Percentiles rank a stretch among this genome's conserved stretches.
These are phyloP conservation scores for Arremon aurantiirostris DNA, from an alignment of 2,797 vertebrate genomes.

Conservation along the genomic window DNA sequence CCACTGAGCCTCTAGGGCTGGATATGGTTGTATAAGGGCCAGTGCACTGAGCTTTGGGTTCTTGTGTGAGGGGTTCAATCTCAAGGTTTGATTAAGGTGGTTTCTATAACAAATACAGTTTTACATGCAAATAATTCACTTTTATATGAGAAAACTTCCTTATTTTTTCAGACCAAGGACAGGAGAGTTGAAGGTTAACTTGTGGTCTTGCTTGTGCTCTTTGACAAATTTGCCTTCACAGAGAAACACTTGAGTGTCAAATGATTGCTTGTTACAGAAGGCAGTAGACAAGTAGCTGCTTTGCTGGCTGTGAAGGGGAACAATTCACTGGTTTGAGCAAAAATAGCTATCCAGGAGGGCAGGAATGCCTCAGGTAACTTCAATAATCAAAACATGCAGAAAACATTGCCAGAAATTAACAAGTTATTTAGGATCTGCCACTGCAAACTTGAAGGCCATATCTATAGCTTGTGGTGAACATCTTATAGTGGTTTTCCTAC, in stretches of 20 bases:
- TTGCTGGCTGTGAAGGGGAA: neutral
- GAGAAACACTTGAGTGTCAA: rapidly evolving
- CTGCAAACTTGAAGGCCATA: neutral
- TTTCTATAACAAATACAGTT: neutral
- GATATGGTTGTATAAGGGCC: neutral
- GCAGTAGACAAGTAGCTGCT: neutral
- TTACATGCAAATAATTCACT: neutral
- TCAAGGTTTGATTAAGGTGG: neutral
- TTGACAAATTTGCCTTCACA: neutral
- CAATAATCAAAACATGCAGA: neutral
- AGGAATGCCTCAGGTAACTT: neutral
- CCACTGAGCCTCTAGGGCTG: neutral
- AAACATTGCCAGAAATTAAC: neutral
- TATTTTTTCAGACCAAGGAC: neutral
- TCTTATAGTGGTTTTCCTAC: neutral
- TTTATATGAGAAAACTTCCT: neutral
- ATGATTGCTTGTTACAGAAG: neutral
- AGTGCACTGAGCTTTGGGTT: neutral
- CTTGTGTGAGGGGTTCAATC: rapidly evolving
- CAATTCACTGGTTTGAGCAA: neutral
- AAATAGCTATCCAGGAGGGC: neutral
- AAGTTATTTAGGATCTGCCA: neutral
- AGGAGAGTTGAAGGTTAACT: neutral
- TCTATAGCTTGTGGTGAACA: rapidly evolving
- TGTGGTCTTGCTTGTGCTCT: neutral